These are phyloP conservation scores for Eulithis prunata DNA, from an alignment of 2,888 invertebrate genomes.

Conservation along the genomic window DNA sequence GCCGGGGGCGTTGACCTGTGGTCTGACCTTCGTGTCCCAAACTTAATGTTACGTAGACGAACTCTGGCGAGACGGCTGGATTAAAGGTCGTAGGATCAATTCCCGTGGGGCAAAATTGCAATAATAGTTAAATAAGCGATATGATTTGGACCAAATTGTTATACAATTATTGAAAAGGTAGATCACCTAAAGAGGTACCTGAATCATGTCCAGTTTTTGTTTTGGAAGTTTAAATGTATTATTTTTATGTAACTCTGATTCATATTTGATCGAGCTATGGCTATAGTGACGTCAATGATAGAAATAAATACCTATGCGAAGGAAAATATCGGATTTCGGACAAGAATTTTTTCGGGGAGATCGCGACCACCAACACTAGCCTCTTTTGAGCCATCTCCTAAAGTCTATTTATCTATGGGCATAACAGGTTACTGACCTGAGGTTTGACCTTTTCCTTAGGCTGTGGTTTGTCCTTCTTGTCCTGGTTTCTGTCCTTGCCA, in stretches of 20 bases:
- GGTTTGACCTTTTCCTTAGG: slow-evolving; percentile 79
- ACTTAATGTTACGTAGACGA: slow-evolving; percentile 7
- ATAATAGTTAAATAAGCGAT: background rate
- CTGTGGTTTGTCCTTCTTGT: slow-evolving; percentile 86
- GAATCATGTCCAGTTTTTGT: too few species aligned
- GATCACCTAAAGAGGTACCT: too few species aligned
- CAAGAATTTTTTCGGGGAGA: too few species aligned
- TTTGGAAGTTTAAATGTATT: too few species aligned
- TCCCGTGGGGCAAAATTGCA: background rate
- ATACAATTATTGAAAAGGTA: background rate
- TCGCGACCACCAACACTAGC: too few species aligned
- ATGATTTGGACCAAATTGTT: background rate
- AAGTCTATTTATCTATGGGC: too few species aligned
- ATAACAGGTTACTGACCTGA: slow-evolving; percentile 62
- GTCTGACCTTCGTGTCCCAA: slow-evolving; percentile 14
- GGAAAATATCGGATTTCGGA: too few species aligned
- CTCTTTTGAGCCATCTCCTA: background rate
- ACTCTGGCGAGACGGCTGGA: slow-evolving; percentile 5
- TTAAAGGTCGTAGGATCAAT: slow-evolving; percentile 18
- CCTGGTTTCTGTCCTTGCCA: slow-evolving; percentile 79
- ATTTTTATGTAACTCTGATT: too few species aligned
- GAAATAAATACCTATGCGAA: too few species aligned
- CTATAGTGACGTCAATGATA: too few species aligned
- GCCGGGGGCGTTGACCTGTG: slow-evolving; percentile 18
- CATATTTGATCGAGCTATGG: too few species aligned